A percentile compares a stretch with the other conserved stretches of the same genome.
Evolutionary conservation across 2,888 invertebrate species (phyloP).

Genomic region (Hesperia comma): DNA sequence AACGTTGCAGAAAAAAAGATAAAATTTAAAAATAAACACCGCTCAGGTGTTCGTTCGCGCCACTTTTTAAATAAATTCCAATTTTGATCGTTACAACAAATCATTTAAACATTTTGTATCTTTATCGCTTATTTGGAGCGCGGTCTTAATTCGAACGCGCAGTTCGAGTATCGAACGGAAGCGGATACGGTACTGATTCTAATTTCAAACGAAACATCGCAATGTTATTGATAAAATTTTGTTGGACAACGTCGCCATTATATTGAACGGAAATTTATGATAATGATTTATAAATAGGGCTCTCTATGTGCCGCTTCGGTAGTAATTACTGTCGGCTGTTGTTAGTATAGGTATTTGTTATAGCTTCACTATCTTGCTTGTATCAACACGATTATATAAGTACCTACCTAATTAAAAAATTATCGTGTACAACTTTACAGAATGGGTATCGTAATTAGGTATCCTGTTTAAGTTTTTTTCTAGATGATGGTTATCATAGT

Average conservation of each 20-base stretch:
- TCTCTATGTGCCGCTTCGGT: constrained; percentile 52
- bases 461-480: not conserved
- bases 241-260: constrained; percentile 68
- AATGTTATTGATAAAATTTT: constrained; percentile 81
- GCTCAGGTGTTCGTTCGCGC: constrained; percentile 55
- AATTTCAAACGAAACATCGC: constrained; percentile 81
- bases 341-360: constrained; percentile 18
- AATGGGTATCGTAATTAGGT: not conserved
- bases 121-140: constrained; percentile 66
- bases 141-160: constrained; percentile 75
- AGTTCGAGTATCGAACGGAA: constrained; percentile 82
- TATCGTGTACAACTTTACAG: constrained; percentile 11
- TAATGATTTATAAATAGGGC: constrained; percentile 71
- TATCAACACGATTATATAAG: constrained; percentile 6
- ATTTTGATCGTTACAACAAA: constrained; percentile 40
- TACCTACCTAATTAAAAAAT: constrained; percentile 34
- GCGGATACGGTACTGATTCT: constrained; percentile 82
- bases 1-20: constrained; percentile 40
- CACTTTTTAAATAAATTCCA: constrained; percentile 40
- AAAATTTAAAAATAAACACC: constrained; percentile 50
- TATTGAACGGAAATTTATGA: constrained; percentile 81
- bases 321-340: constrained; percentile 50
- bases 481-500: not conserved
- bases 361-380: not conserved
- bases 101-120: constrained; percentile 38